These are phyloP conservation scores for Ophion ellenae DNA, from an alignment of 2,888 invertebrate species.

Conservation along the genomic window DNA sequence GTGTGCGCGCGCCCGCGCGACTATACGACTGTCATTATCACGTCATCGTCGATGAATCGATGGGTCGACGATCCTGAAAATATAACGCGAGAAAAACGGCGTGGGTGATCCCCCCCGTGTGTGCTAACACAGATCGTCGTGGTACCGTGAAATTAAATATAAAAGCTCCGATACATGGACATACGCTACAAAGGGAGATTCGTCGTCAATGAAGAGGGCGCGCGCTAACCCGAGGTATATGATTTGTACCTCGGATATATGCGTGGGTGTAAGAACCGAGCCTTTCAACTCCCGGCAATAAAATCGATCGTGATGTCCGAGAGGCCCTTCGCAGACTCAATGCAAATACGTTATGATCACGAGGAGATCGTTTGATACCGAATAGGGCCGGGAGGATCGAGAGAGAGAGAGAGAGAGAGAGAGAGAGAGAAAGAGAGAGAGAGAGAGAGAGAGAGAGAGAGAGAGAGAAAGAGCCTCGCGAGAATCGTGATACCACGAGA, in stretches of 20 bases:
- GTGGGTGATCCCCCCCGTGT: conserved; percentile 69
- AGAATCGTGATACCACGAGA: conserved; percentile 55
- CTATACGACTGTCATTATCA: conserved; percentile 62
- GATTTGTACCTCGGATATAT: conserved; percentile 61
- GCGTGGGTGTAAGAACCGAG: conserved; percentile 67
- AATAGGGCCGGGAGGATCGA: conserved; percentile 21
- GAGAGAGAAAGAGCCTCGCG: conserved; percentile 19
- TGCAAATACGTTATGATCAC: conserved; percentile 67
- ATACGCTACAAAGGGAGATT: background rate
- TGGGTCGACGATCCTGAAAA: conserved; percentile 63
- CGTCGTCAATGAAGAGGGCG: conserved; percentile 47
- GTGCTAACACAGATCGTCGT: conserved; percentile 54
- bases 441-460: background rate
- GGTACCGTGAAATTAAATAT: conserved; percentile 72
- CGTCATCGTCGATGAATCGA: conserved; percentile 70
- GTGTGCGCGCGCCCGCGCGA: conserved; percentile 10
- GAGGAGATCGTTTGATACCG: conserved; percentile 57
- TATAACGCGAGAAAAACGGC: conserved; percentile 65
- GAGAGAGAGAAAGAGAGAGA: background rate
- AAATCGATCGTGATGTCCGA: conserved; percentile 61
- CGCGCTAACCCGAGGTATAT: conserved; percentile 44
- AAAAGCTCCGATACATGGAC: conserved; percentile 65
- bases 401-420: background rate
- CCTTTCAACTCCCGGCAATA: conserved; percentile 57
- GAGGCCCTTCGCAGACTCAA: conserved; percentile 53